A percentile compares a stretch with the other conserved stretches of the same genome.
Evolutionary conservation across 2,113 vertebrate species (phyloP).

Genomic region (Tylochromis polylepis): DNA sequence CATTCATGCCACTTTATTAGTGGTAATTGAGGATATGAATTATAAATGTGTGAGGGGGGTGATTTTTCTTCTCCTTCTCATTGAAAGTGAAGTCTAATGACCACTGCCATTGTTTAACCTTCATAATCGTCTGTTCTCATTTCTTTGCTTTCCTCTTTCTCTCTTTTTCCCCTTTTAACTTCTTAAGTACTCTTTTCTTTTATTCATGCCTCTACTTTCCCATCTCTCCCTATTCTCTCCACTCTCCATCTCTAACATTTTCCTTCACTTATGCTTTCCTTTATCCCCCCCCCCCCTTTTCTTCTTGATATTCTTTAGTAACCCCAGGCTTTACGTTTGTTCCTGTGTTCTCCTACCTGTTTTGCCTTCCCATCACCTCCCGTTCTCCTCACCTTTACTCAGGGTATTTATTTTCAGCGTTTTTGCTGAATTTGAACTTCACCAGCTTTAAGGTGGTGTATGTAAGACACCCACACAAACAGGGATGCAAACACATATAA

Average conservation of each 20-base stretch:
- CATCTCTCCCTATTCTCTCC: conserved; percentile 69
- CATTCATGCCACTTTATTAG: conserved; percentile 92
- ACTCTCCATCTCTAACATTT: neutral
- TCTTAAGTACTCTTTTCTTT: neutral
- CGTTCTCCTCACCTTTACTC: conserved; percentile 46
- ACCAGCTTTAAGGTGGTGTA: neutral
- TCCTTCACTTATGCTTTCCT: neutral
- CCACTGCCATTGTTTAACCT: conserved; percentile 84
- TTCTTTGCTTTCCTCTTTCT: conserved; percentile 42
- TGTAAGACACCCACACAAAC: neutral
- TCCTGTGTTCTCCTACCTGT: neutral
- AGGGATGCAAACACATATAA: neutral
- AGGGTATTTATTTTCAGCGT: neutral
- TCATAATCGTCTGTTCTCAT: conserved; percentile 92
- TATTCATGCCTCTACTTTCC: conserved; percentile 5
- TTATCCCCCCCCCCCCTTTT: too few relatives aligned
- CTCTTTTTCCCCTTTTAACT: conserved; percentile 30
- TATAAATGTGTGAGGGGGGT: conserved; percentile 88
- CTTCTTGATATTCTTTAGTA: neutral
- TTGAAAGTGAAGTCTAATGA: conserved; percentile 94
- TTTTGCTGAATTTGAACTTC: neutral
- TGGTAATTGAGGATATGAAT: conserved; percentile 99
- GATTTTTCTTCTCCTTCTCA: conserved; percentile 79
- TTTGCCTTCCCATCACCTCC: conserved; percentile 49
- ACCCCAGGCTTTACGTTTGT: neutral